Conservation (phyloP, 2,113 vertebrate species). For the Uria lomvia region DNA sequence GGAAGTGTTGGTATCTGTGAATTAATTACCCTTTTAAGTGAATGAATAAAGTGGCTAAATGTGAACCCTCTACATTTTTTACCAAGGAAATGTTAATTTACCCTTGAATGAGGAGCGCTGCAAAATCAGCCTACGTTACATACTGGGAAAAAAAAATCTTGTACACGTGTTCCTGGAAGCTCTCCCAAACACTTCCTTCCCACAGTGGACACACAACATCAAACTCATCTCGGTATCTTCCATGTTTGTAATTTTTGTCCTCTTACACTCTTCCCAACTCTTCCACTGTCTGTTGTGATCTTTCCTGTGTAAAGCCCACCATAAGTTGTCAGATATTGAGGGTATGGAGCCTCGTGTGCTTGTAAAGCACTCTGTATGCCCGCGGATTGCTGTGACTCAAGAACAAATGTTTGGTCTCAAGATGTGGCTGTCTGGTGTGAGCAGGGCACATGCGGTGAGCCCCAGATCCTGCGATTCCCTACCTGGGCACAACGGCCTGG, state of each 20-base stretch:
- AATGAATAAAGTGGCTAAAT: neutral
- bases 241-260: neutral
- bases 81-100: neutral
- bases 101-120: neutral
- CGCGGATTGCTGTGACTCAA: neutral
- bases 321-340: neutral
- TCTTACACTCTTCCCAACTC: neutral
- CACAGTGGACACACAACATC: neutral
- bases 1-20: slow-evolving; percentile 15
- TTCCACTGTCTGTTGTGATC: neutral
- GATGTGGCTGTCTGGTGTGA: neutral
- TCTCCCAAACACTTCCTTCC: neutral
- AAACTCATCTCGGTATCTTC: neutral
- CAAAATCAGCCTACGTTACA: neutral
- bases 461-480: neutral
- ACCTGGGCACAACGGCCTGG: neutral
- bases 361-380: neutral
- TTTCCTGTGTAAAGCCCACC: neutral
- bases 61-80: neutral
- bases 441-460: rapidly evolving
- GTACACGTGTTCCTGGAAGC: neutral
- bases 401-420: neutral
- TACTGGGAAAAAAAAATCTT: neutral
- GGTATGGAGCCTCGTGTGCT: neutral
- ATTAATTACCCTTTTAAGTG: slow-evolving; percentile 36